A percentile compares a stretch with the other conserved stretches of the same genome.
Evolutionary conservation across 37 sponge, comb jelly and placozoan genomes (phyloP).

Genomic region (Cliona cf. orientalis): DNA sequence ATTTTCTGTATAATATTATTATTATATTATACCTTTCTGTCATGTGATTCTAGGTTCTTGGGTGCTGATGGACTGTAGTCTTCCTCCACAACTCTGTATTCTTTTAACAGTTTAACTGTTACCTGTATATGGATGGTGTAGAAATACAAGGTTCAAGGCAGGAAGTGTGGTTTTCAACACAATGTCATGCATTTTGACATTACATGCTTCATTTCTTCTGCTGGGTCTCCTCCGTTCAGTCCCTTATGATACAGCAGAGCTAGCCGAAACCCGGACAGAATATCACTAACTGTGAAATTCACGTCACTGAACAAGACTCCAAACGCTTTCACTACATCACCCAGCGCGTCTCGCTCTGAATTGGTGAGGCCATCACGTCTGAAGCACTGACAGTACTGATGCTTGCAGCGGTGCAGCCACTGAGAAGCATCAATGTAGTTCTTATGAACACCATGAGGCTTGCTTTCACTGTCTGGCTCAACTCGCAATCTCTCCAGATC

Average conservation of each 20-base stretch:
- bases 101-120: too few relatives aligned
- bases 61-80: too few relatives aligned
- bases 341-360: neutral
- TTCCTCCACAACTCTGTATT: too few relatives aligned
- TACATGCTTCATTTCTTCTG: neutral
- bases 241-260: neutral
- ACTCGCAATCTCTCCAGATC: too few relatives aligned
- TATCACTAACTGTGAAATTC: neutral
- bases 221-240: neutral
- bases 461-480: neutral
- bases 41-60: too few relatives aligned
- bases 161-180: too few relatives aligned
- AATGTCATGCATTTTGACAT: too few relatives aligned
- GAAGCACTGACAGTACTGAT: too few relatives aligned
- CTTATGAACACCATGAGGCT: neutral
- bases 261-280: neutral
- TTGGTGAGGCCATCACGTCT: too few relatives aligned
- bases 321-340: neutral
- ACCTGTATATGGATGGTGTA: too few relatives aligned
- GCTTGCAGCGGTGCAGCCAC: neutral
- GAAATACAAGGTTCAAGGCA: too few relatives aligned
- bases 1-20: neutral
- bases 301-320: neutral
- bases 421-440: neutral
- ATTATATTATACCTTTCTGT: too few relatives aligned